phyloP scores from a whole-genome alignment of 2,113 vertebrate species.

The Siniperca knerii region DNA sequence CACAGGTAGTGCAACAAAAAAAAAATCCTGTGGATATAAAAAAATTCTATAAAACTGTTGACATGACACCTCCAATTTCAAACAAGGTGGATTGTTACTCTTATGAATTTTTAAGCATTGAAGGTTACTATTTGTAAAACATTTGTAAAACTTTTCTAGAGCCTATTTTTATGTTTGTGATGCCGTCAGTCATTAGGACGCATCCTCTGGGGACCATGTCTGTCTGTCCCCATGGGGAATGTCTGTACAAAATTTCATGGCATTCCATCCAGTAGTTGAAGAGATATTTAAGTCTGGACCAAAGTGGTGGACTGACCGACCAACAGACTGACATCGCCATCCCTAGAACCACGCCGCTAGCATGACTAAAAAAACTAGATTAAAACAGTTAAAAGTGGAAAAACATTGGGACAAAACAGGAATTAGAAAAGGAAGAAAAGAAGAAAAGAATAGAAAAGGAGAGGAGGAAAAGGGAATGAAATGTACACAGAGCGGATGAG shows the following conservation, averaged over 20 bases:
- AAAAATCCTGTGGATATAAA: not conserved
- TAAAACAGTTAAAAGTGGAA: not conserved
- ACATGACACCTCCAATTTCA: not conserved
- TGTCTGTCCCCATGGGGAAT: too few relatives aligned
- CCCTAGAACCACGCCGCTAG: not conserved
- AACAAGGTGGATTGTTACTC: not conserved
- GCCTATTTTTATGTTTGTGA: not conserved
- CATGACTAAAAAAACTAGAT: not conserved
- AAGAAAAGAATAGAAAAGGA: not conserved
- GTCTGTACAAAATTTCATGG: not conserved
- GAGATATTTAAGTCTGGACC: not conserved
- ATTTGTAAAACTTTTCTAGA: not conserved
- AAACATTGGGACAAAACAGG: not conserved
- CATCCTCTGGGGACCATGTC: not conserved
- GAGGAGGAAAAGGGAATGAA: slow-evolving; percentile 7
- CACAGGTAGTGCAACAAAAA: not conserved
- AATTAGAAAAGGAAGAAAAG: not conserved
- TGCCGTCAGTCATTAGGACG: not conserved
- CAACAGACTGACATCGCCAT: not conserved
- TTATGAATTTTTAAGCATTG: not conserved
- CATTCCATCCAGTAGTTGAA: not conserved
- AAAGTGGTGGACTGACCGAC: not conserved
- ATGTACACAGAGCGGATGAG: slow-evolving; percentile 36
- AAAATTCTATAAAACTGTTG: too few relatives aligned
- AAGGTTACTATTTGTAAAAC: not conserved